phyloP scores from a whole-genome alignment of 2,888 invertebrate species.

The Myopa testacea region DNA sequence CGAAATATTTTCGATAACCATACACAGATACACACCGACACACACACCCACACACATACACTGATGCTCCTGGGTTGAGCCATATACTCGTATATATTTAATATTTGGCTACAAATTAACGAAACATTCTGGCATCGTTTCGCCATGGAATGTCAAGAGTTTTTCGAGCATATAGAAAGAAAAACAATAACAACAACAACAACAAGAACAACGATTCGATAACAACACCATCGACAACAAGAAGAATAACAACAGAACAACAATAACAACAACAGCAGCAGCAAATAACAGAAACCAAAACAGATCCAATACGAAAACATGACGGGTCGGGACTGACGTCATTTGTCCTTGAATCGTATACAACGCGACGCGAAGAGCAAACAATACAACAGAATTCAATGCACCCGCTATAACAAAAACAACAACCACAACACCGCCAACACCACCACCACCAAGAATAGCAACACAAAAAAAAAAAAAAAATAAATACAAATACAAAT shows the following conservation, averaged over 20 bases:
- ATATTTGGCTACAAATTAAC: slow-evolving; percentile 15
- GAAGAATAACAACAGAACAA: slow-evolving; percentile 10
- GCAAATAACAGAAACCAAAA: slow-evolving; percentile 10
- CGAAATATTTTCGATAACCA: too few relatives aligned
- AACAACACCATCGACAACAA: background rate
- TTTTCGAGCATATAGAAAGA: background rate
- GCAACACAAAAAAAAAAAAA: slow-evolving; percentile 17
- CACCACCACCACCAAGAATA: slow-evolving; percentile 17
- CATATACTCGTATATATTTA: background rate
- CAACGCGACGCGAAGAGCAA: slow-evolving; percentile 40
- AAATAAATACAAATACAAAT: slow-evolving; percentile 3
- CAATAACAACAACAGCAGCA: background rate
- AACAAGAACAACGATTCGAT: background rate
- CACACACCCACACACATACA: background rate
- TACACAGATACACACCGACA: background rate
- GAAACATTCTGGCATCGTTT: too few relatives aligned
- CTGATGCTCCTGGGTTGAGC: too few relatives aligned
- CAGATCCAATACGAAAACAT: slow-evolving; percentile 1
- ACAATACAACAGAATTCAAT: slow-evolving; percentile 43
- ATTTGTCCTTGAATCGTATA: slow-evolving; percentile 46
- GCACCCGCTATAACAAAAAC: slow-evolving; percentile 39
- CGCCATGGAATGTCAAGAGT: slow-evolving; percentile 15
- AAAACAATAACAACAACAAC: slow-evolving; percentile 15
- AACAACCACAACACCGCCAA: slow-evolving; percentile 10
- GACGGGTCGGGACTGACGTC: slow-evolving; percentile 38